Conservation (phyloP, 2,888 invertebrate species). For the Biston stratarius region DNA sequence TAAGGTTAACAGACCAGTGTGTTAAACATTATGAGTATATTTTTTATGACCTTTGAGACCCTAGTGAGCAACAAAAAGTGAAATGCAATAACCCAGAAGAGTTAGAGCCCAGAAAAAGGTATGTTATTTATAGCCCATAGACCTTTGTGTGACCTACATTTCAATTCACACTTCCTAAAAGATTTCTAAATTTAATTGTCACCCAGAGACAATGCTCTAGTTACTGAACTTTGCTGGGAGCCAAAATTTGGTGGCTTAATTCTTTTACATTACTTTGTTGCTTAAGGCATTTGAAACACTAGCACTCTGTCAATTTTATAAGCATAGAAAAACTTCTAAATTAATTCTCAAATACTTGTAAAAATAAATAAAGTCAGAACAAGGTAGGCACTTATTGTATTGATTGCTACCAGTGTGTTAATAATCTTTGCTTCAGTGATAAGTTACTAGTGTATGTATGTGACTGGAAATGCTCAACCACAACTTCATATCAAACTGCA, state of each 20-base stretch:
- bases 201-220: conserved; percentile 66
- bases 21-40: conserved; percentile 40
- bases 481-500: background rate
- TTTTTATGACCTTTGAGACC: conserved; percentile 34
- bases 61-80: conserved; percentile 25
- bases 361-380: background rate
- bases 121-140: conserved; percentile 59
- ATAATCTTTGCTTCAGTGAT: conserved; percentile 54
- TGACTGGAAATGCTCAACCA: no score
- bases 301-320: background rate
- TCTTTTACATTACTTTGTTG: conserved; percentile 28
- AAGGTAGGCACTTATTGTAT: conserved; percentile 17
- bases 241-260: conserved; percentile 33
- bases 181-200: conserved; percentile 74
- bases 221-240: conserved; percentile 49
- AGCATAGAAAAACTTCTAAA: background rate
- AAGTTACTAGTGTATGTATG: conserved; percentile 36
- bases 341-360: background rate
- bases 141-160: conserved; percentile 78
- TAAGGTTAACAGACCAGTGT: conserved; percentile 43
- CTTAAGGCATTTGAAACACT: background rate
- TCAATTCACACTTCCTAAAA: conserved; percentile 69
- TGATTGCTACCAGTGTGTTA: conserved; percentile 57
- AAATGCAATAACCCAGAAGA: conserved; percentile 3
- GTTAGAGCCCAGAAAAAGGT: conserved; percentile 24